These are phyloP conservation scores for Myathropa florea DNA, from an alignment of 2,888 invertebrate genomes.

Conservation along the genomic window DNA sequence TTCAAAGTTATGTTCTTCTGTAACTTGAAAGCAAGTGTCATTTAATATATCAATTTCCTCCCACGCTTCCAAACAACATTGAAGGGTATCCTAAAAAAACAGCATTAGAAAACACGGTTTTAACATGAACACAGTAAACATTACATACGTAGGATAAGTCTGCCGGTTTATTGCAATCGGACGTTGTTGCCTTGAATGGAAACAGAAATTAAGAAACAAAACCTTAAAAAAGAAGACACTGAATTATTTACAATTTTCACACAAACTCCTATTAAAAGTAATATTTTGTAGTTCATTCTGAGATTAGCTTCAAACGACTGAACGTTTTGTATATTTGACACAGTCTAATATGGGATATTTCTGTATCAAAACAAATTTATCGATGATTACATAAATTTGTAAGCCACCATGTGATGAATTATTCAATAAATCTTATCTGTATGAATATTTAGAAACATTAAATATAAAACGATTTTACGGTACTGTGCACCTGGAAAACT, in stretches of 20 bases:
- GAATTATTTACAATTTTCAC: not conserved
- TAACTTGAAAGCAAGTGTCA: slow-evolving; percentile 22
- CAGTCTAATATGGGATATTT: not conserved
- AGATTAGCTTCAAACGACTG: not conserved
- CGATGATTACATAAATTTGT: not conserved
- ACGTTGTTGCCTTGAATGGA: not conserved
- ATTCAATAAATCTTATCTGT: too few relatives aligned
- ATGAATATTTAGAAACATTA: too few relatives aligned
- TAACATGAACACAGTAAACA: not conserved
- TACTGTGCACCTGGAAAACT: too few relatives aligned
- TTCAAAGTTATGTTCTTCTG: slow-evolving; percentile 4
- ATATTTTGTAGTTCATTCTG: not conserved
- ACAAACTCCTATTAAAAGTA: not conserved
- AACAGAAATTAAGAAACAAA: not conserved
- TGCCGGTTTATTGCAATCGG: not conserved
- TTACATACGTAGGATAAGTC: not conserved
- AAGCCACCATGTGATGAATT: not conserved
- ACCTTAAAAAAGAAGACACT: not conserved
- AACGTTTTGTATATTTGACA: not conserved
- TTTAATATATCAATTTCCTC: slow-evolving; percentile 48
- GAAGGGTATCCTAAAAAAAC: slow-evolving; percentile 34
- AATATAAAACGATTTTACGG: too few relatives aligned
- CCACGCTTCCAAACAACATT: slow-evolving; percentile 57
- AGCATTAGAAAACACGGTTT: not conserved
- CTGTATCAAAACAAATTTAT: not conserved